phyloP scores from a whole-genome alignment of 92 coral and sea anemone species.

The Epizoanthus ramosus region DNA sequence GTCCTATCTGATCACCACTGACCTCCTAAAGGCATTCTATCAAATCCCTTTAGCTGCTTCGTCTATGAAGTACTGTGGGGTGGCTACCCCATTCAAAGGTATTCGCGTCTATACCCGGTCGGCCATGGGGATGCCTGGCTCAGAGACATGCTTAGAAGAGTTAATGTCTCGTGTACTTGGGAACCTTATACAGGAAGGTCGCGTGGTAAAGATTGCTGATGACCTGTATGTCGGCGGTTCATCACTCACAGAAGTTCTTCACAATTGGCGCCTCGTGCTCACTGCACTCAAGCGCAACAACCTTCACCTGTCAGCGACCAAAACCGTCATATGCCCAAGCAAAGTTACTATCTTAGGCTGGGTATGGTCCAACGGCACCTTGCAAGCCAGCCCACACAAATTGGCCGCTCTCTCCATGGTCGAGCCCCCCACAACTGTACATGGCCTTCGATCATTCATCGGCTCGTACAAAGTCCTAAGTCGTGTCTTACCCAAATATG shows the following conservation, averaged over 20 bases:
- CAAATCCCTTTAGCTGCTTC: conserved; percentile 48
- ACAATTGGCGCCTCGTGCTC: conserved; percentile 42
- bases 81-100: background rate
- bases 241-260: conserved; percentile 29
- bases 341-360: conserved; percentile 6
- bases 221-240: conserved; percentile 40
- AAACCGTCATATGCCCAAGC: conserved; percentile 7
- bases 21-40: conserved; percentile 47
- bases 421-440: too few species aligned
- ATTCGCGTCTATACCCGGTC: conserved; percentile 26
- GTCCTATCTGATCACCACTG: conserved; percentile 24
- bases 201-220: conserved; percentile 32
- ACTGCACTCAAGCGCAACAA: conserved; percentile 35
- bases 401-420: too few species aligned
- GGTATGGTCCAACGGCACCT: conserved; percentile 48
- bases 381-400: conserved; percentile 8
- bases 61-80: conserved; percentile 31
- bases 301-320: conserved; percentile 39
- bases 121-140: conserved; percentile 44
- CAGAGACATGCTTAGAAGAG: too few species aligned
- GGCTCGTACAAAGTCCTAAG: too few species aligned
- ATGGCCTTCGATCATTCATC: too few species aligned
- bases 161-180: conserved; percentile 41
- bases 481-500: too few species aligned
- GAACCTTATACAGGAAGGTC: conserved; percentile 38